A percentile compares a stretch with the other conserved stretches of the same genome.
phyloP scores from a whole-genome alignment of 2,888 invertebrate species.

The Aquatica leii region DNA sequence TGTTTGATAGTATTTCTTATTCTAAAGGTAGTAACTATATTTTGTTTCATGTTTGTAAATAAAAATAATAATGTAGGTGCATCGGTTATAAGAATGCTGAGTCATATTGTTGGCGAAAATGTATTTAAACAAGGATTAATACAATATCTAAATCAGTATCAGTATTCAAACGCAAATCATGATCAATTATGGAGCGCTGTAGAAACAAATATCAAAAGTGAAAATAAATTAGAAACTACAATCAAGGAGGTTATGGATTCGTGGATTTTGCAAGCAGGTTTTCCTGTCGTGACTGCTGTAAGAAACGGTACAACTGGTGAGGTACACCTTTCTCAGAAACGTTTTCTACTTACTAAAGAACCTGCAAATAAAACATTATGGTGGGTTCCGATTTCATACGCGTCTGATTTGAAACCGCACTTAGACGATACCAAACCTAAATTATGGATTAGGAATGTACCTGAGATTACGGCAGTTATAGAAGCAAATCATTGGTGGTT shows the following conservation, averaged over 20 bases:
- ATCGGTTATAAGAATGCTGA: slow-evolving; percentile 76
- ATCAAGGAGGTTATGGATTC: slow-evolving; percentile 71
- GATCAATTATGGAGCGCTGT: slow-evolving; percentile 74
- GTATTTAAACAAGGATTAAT: slow-evolving; percentile 65
- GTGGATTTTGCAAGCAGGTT: slow-evolving; percentile 74
- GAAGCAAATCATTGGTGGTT: slow-evolving; percentile 67
- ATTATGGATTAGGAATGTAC: slow-evolving; percentile 63
- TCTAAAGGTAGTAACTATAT: slow-evolving; percentile 63
- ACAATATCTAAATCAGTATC: slow-evolving; percentile 63
- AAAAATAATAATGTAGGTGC: slow-evolving; percentile 61
- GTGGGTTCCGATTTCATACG: slow-evolving; percentile 64
- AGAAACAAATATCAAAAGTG: slow-evolving; percentile 61
- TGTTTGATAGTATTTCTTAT: slow-evolving; percentile 78
- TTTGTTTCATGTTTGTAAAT: background rate
- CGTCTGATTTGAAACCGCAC: slow-evolving; percentile 53
- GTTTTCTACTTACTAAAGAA: slow-evolving; percentile 49
- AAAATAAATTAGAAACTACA: slow-evolving; percentile 57
- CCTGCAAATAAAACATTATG: slow-evolving; percentile 54
- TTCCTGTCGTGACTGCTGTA: slow-evolving; percentile 69
- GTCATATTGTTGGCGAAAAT: slow-evolving; percentile 71
- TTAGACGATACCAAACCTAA: slow-evolving; percentile 58
- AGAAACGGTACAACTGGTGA: slow-evolving; percentile 58
- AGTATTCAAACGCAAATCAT: slow-evolving; percentile 70
- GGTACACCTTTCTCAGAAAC: slow-evolving; percentile 56
- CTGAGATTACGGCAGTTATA: slow-evolving; percentile 50